phyloP scores from a whole-genome alignment of 2,113 vertebrate species.

The Sus scrofa region DNA sequence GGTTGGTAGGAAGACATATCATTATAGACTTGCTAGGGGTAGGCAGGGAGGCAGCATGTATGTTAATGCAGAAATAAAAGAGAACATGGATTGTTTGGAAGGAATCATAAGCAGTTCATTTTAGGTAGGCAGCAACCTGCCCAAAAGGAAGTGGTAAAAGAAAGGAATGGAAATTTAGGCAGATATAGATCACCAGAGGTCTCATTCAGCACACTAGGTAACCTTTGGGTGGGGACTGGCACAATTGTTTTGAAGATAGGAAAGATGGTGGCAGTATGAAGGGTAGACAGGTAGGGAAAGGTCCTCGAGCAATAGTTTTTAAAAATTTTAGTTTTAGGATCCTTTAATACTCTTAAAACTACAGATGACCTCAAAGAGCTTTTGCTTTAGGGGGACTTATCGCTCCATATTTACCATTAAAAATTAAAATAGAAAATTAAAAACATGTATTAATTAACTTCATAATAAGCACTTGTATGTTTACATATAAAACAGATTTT shows the following conservation, averaged over 20 bases:
- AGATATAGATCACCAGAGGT: neutral
- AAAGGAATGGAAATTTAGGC: neutral
- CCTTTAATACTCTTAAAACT: neutral
- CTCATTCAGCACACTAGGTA: neutral
- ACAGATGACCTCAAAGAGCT: neutral
- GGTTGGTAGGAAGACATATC: neutral
- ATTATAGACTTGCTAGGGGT: neutral
- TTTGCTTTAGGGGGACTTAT: neutral
- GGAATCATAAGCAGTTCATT: neutral
- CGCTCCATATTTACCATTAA: neutral
- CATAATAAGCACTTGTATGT: neutral
- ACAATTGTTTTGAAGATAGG: neutral
- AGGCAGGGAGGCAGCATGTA: too few relatives aligned
- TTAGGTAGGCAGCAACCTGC: neutral
- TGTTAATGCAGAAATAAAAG: neutral
- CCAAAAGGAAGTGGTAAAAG: neutral
- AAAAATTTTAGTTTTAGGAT: neutral
- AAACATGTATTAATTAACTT: neutral
- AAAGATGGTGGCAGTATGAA: neutral
- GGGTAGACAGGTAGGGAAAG: neutral
- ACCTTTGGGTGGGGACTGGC: neutral
- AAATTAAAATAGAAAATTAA: slow-evolving; percentile 2
- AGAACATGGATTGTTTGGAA: neutral
- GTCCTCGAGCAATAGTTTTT: neutral
- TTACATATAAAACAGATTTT: neutral